phyloP scores from a whole-genome alignment of 1,140 invertebrate species.

The Brachionus rubens region DNA sequence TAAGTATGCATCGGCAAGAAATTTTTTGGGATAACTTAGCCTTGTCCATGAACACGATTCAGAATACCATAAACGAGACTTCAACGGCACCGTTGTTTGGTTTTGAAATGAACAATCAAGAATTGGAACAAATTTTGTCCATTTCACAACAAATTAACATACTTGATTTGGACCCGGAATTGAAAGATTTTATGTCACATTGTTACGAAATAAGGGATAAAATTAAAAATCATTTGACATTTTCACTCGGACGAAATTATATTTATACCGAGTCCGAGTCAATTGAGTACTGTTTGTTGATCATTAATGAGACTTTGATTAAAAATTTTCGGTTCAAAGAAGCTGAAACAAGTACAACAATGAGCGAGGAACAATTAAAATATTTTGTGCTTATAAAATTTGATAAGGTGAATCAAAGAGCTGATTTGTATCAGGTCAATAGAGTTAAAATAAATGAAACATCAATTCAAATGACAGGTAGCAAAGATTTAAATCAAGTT shows the following conservation, averaged over 20 bases:
- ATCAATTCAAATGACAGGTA: background rate
- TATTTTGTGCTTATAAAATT: constrained; percentile 35
- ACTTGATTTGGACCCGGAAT: constrained; percentile 20
- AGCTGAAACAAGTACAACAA: background rate
- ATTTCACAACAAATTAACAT: constrained; percentile 12
- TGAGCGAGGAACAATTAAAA: background rate
- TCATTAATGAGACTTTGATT: constrained; percentile 15
- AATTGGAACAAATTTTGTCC: constrained; percentile 5
- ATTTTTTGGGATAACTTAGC: constrained; percentile 41
- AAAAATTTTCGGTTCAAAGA: background rate
- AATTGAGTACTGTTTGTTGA: constrained; percentile 10
- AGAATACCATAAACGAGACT: background rate
- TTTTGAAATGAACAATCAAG: background rate
- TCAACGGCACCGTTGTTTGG: no score
- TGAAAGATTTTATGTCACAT: background rate
- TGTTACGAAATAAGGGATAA: constrained; percentile 24
- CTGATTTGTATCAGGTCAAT: constrained; percentile 5
- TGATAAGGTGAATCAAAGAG: background rate
- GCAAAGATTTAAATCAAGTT: background rate
- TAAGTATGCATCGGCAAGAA: constrained; percentile 19
- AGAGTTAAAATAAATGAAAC: background rate
- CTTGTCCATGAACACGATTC: background rate
- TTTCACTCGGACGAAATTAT: background rate
- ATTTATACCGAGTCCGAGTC: constrained; percentile 1
- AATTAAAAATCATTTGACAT: constrained; percentile 21